Conservation (phyloP, 2,888 invertebrate species). For the Agriopis marginaria region DNA sequence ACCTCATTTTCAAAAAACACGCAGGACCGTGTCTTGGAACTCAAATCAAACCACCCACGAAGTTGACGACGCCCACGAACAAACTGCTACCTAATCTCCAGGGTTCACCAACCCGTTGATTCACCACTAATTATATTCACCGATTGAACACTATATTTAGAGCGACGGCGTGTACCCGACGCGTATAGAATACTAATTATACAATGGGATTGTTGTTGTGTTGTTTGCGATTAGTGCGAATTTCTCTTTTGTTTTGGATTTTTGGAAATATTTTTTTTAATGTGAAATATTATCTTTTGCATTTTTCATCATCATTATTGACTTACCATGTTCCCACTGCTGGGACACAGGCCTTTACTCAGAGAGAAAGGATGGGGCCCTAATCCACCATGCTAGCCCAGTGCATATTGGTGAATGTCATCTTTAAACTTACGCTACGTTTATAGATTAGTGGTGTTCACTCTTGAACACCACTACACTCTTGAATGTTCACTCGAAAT, state of each 20-base stretch:
- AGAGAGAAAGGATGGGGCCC: no score
- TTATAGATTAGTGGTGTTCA: no score
- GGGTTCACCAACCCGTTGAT: constrained; percentile 40
- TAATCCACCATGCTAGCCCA: not conserved
- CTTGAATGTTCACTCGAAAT: no score
- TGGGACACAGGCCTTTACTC: not conserved
- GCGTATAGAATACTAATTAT: constrained; percentile 34
- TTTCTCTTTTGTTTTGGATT: constrained; percentile 13
- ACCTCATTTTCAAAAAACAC: not conserved
- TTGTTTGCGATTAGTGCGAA: constrained; percentile 15
- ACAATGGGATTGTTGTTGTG: not conserved
- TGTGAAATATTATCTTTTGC: not conserved
- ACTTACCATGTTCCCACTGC: not conserved
- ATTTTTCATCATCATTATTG: not conserved
- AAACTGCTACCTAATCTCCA: constrained; percentile 8
- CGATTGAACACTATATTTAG: constrained; percentile 40
- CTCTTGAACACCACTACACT: no score
- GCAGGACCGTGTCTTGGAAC: not conserved
- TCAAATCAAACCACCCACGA: constrained; percentile 4
- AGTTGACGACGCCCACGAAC: not conserved
- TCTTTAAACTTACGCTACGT: no score
- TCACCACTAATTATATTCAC: constrained; percentile 43
- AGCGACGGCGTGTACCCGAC: constrained; percentile 18
- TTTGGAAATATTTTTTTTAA: not conserved
- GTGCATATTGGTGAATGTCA: not conserved